Percentiles rank a stretch among this genome's conserved stretches.
These are phyloP conservation scores for Oophaga pumilio DNA, from an alignment of 2,113 vertebrate genomes.

Conservation along the genomic window DNA sequence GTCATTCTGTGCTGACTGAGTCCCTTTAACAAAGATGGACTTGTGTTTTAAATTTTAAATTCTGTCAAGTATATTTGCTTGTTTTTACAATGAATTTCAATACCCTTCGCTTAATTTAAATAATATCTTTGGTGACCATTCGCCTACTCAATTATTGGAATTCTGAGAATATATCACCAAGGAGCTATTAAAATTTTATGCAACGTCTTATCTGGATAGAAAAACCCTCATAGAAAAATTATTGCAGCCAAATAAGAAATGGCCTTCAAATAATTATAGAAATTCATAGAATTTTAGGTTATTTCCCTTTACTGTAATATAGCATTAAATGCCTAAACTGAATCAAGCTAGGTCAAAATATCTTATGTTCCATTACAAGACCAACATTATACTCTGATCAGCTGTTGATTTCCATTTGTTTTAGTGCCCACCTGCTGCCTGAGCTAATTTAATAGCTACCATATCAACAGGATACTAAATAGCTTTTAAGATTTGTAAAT, in stretches of 20 bases:
- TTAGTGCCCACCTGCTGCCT: slow-evolving; percentile 69
- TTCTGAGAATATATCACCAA: neutral
- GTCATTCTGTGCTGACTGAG: no score
- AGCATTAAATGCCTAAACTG: slow-evolving; percentile 57
- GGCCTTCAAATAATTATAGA: neutral
- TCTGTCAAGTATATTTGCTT: neutral
- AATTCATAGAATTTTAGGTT: neutral
- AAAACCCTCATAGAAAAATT: neutral
- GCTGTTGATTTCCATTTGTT: slow-evolving; percentile 72
- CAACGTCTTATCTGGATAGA: neutral
- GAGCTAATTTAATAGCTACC: slow-evolving; percentile 67
- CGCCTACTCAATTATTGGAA: neutral
- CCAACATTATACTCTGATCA: slow-evolving; percentile 65
- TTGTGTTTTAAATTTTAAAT: no score
- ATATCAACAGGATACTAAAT: slow-evolving; percentile 62
- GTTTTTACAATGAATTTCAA: neutral
- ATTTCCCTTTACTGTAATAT: slow-evolving; percentile 3
- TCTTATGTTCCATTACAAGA: slow-evolving; percentile 60
- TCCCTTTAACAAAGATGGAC: no score
- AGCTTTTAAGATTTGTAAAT: slow-evolving; percentile 52
- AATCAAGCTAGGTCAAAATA: slow-evolving; percentile 38
- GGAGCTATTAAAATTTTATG: neutral
- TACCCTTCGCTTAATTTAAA: neutral
- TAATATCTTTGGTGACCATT: neutral
- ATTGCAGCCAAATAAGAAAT: neutral